Conservation (phyloP, 2,888 invertebrate genomes). For the Celastrina argiolus region DNA sequence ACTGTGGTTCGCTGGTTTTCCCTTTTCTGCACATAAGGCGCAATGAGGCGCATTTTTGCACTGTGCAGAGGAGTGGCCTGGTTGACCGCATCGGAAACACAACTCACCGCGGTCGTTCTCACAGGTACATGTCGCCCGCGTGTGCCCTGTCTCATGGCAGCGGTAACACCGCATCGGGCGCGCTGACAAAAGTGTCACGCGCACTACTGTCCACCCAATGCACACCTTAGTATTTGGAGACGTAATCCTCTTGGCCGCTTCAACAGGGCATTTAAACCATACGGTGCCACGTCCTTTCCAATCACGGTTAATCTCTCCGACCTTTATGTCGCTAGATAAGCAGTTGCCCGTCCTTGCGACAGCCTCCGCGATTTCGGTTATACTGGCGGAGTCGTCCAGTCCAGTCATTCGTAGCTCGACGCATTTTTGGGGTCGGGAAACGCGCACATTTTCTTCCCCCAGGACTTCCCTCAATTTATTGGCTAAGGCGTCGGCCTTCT, state of each 20-base stretch:
- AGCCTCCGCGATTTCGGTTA: constrained; percentile 11
- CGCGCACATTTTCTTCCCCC: too few species aligned
- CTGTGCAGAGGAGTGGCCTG: too few species aligned
- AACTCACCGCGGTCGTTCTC: too few species aligned
- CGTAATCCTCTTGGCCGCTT: neutral
- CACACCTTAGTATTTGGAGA: neutral
- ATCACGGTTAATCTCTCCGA: neutral
- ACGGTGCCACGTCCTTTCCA: too few species aligned
- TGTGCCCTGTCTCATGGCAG: too few species aligned
- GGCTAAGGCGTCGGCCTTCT: too few species aligned
- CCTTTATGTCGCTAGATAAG: neutral
- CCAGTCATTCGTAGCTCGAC: constrained; percentile 25
- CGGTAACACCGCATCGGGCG: too few species aligned
- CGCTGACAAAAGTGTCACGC: too few species aligned
- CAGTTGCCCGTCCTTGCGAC: neutral
- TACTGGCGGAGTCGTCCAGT: constrained; percentile 25
- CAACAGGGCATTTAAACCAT: neutral
- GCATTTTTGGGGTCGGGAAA: constrained; percentile 27
- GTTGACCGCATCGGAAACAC: too few species aligned
- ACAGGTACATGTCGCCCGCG: too few species aligned
- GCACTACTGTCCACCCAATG: constrained; percentile 27
- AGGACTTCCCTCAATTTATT: too few species aligned
- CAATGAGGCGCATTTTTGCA: too few species aligned
- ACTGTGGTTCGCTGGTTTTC: neutral
- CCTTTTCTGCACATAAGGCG: neutral